A percentile compares a stretch with the other conserved stretches of the same genome.
Conservation (phyloP, 2,888 invertebrate genomes). For the Incurvaria masculella region DNA sequence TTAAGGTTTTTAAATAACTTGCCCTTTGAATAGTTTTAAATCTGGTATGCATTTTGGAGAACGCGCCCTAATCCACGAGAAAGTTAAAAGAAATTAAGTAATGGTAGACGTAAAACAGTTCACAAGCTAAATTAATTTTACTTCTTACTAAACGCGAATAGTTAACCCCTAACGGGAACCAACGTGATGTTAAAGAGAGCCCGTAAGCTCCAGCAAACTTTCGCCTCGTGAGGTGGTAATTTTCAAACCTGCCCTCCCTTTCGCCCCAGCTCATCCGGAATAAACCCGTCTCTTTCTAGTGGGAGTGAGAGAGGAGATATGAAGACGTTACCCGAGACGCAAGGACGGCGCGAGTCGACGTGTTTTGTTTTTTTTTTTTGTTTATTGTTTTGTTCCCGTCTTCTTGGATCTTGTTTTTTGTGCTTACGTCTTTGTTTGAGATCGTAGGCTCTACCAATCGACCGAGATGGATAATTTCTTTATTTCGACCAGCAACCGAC, state of each 20-base stretch:
- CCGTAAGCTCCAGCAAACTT: too few relatives aligned
- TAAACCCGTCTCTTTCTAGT: constrained; percentile 11
- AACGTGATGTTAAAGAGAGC: too few relatives aligned
- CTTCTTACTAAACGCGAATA: too few relatives aligned
- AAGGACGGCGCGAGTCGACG: constrained; percentile 51
- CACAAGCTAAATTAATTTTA: too few relatives aligned
- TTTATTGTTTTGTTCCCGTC: constrained; percentile 33
- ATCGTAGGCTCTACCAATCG: constrained; percentile 38
- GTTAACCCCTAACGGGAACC: too few relatives aligned
- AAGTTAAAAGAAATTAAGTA: too few relatives aligned
- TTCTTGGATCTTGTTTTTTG: constrained; percentile 36
- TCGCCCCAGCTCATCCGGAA: constrained; percentile 21
- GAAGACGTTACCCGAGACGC: constrained; percentile 53
- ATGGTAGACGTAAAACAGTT: too few relatives aligned
- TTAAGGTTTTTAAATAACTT: too few relatives aligned
- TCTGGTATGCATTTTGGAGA: too few relatives aligned
- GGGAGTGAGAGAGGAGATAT: constrained; percentile 43
- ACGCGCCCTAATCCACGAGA: too few relatives aligned
- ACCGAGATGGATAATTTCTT: constrained; percentile 52
- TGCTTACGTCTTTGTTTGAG: constrained; percentile 52
- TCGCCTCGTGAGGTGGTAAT: too few relatives aligned
- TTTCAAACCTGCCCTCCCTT: constrained; percentile 23
- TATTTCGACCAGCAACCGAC: constrained; percentile 48
- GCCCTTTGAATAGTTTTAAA: too few relatives aligned
- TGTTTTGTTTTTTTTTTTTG: constrained; percentile 50